Evolutionary conservation across 2,113 vertebrate genomes (phyloP).

Genomic region (Excalfactoria chinensis): DNA sequence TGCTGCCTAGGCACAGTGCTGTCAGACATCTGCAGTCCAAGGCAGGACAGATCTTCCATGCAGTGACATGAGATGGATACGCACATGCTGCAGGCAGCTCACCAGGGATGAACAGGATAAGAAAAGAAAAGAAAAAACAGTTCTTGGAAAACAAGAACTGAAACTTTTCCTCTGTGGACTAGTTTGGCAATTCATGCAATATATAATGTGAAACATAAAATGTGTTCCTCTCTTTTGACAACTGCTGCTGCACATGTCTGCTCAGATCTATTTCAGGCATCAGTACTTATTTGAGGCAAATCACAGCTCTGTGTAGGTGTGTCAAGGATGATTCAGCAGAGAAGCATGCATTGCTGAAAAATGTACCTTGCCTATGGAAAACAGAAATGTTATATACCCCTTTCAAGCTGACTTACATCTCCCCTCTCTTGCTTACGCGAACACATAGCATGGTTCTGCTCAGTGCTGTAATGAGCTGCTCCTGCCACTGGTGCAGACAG

Average conservation of each 20-base stretch:
- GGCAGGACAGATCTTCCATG: not conserved
- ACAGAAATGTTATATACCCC: not conserved
- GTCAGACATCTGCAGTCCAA: not conserved
- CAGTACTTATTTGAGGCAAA: conserved; percentile 18
- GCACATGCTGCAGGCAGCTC: not conserved
- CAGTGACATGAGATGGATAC: not conserved
- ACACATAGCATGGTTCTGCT: not conserved
- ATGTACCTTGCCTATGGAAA: conserved; percentile 7
- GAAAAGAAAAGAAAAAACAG: not conserved
- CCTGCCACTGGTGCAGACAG: not conserved
- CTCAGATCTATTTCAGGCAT: conserved; percentile 57
- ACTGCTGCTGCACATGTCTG: conserved; percentile 20
- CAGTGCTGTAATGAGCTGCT: not conserved
- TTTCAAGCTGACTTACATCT: not conserved
- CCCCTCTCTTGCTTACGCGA: not conserved
- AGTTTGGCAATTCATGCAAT: not conserved
- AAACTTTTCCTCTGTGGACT: not conserved
- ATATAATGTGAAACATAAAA: not conserved
- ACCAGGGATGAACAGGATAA: not conserved
- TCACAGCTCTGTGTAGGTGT: conserved; percentile 55
- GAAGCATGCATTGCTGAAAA: not conserved
- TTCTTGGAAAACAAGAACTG: not conserved
- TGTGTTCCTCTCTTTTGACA: conserved; percentile 25
- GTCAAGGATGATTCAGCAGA: conserved; percentile 56
- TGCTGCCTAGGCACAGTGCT: not conserved